Conservation (phyloP, 2,797 vertebrate genomes). For the Xiphorhynchus erythropygius region DNA sequence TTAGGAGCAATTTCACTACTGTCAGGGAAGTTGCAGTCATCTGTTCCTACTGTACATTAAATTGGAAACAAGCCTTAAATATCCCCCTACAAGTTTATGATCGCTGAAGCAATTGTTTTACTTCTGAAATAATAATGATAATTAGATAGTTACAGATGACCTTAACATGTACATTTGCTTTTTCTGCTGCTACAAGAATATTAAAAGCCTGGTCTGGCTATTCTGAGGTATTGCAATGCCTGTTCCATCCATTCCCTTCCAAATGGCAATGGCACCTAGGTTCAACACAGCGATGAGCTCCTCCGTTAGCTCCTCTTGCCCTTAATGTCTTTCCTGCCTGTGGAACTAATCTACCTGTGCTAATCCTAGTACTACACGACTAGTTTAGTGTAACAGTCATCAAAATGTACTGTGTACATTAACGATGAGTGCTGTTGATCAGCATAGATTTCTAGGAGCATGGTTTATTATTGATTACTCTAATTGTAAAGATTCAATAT, state of each 20-base stretch:
- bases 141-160: constrained; percentile 24
- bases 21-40: constrained; percentile 24
- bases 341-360: constrained; percentile 73
- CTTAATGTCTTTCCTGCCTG: constrained; percentile 73
- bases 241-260: constrained; percentile 45
- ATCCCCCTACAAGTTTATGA: constrained; percentile 41
- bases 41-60: constrained; percentile 37
- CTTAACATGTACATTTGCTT: neutral
- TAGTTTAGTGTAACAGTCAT: constrained; percentile 72
- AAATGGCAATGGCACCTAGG: constrained; percentile 23
- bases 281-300: constrained; percentile 1
- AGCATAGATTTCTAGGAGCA: constrained; percentile 75
- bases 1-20: neutral
- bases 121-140: neutral
- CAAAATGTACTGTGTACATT: constrained; percentile 71
- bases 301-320: constrained; percentile 68
- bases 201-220: neutral
- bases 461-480: constrained; percentile 71
- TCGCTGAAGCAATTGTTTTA: constrained; percentile 49
- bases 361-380: constrained; percentile 63
- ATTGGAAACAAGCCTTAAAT: constrained; percentile 58
- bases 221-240: constrained; percentile 32
- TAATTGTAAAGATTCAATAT: constrained; percentile 64
- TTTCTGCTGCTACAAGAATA: constrained; percentile 29
- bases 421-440: constrained; percentile 67